Evolutionary conservation across 2,888 invertebrate species (phyloP).

Genomic region (Drosophila subquinaria): DNA sequence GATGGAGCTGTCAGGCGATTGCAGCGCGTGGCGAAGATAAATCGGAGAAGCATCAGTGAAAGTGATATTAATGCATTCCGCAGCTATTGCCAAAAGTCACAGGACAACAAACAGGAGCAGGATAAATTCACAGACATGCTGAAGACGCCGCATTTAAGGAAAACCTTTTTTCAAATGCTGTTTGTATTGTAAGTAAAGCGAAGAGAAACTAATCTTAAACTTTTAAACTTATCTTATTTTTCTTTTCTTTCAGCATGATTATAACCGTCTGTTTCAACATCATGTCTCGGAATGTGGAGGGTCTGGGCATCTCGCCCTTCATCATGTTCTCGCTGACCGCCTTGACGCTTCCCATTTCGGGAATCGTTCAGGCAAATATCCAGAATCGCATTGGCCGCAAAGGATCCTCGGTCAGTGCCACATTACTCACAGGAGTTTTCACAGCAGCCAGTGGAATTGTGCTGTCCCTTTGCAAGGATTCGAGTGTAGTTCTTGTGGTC

Average conservation of each 20-base stretch:
- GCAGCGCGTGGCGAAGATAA: slow-evolving; percentile 86
- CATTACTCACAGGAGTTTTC: slow-evolving; percentile 86
- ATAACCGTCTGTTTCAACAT: slow-evolving; percentile 87
- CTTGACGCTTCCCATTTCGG: slow-evolving; percentile 86
- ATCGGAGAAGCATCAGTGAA: slow-evolving; percentile 84
- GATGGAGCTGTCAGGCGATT: slow-evolving; percentile 86
- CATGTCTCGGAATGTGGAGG: slow-evolving; percentile 87
- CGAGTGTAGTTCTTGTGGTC: slow-evolving; percentile 82
- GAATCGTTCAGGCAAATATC: slow-evolving; percentile 66
- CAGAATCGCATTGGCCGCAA: slow-evolving; percentile 85
- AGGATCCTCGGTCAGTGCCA: slow-evolving; percentile 86
- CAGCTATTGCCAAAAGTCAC: slow-evolving; percentile 66
- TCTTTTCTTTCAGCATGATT: slow-evolving; percentile 85
- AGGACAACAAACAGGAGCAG: slow-evolving; percentile 18
- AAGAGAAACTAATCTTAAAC: neutral
- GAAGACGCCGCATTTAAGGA: slow-evolving; percentile 86
- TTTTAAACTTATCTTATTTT: too few relatives aligned
- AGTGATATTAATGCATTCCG: slow-evolving; percentile 75
- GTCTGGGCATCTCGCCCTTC: slow-evolving; percentile 86
- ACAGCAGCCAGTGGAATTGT: slow-evolving; percentile 85
- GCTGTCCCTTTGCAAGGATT: slow-evolving; percentile 76
- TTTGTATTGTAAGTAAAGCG: slow-evolving; percentile 86
- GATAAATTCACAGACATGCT: slow-evolving; percentile 84
- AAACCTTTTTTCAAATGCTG: slow-evolving; percentile 86
- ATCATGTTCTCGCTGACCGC: slow-evolving; percentile 86